These are phyloP conservation scores for Danio choprae DNA, from an alignment of 2,797 vertebrate species.

Conservation along the genomic window DNA sequence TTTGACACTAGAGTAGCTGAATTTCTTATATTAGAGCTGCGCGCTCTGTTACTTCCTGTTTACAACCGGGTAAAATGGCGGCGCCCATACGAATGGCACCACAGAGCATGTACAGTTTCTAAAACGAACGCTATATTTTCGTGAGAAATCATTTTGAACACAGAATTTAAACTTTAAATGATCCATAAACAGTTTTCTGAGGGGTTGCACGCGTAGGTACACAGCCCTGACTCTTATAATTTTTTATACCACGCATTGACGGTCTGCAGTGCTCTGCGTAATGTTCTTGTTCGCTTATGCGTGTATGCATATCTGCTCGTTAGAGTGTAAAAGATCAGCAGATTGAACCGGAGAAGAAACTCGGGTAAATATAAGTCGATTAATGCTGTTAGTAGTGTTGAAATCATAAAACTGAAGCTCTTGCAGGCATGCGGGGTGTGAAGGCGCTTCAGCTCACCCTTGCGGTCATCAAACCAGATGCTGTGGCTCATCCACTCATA, in stretches of 20 bases:
- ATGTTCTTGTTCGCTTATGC: background rate
- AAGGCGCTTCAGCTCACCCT: conserved; percentile 90
- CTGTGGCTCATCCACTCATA: conserved; percentile 89
- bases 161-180: background rate
- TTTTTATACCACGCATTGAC: background rate
- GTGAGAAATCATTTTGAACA: background rate
- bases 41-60: background rate
- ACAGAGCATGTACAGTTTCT: too few species aligned
- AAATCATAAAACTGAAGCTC: background rate
- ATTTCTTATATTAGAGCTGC: background rate
- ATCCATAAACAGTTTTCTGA: background rate
- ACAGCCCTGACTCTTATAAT: background rate
- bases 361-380: background rate
- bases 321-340: background rate
- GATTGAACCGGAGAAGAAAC: too few species aligned
- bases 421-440: conserved; percentile 61
- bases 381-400: background rate
- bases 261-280: background rate
- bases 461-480: conserved; percentile 92
- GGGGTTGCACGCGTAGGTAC: too few species aligned
- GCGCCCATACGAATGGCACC: conserved; percentile 13
- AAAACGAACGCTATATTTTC: background rate
- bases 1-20: background rate
- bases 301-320: background rate
- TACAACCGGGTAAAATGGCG: conserved; percentile 46